Evolutionary conservation across 2,113 vertebrate species (phyloP).

Genomic region (Channa argus): DNA sequence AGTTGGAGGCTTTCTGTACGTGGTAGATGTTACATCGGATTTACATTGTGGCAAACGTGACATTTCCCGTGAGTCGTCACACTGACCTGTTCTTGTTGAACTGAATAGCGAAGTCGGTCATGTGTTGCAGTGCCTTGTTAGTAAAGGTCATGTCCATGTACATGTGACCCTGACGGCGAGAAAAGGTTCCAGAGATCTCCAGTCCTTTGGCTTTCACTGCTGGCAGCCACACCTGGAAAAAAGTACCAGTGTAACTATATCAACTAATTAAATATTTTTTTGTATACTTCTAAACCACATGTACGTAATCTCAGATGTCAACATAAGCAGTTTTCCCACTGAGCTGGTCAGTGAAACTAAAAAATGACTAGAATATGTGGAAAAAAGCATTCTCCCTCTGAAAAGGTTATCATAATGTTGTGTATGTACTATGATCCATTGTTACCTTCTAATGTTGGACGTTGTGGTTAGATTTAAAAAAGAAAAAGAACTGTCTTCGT

Average conservation of each 20-base stretch:
- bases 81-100: slow-evolving; percentile 99
- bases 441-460: no score
- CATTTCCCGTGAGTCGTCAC: not conserved
- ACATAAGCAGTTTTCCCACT: not conserved
- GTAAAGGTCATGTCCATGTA: slow-evolving; percentile 99
- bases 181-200: slow-evolving; percentile 97
- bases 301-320: not conserved
- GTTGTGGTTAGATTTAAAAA: no score
- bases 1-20: not conserved
- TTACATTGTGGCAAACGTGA: not conserved
- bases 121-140: slow-evolving; percentile 98
- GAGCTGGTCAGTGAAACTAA: not conserved
- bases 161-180: slow-evolving; percentile 96
- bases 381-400: no score
- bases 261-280: no score
- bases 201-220: slow-evolving; percentile 98
- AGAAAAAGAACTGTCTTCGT: no score
- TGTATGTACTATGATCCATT: no score
- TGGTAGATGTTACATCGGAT: not conserved
- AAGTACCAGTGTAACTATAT: not conserved
- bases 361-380: no score
- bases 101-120: slow-evolving; percentile 98
- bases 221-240: slow-evolving; percentile 92
- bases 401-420: no score
- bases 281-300: not conserved